phyloP scores from a whole-genome alignment of 1,140 invertebrate species.

The Scaptomyza hsui region DNA sequence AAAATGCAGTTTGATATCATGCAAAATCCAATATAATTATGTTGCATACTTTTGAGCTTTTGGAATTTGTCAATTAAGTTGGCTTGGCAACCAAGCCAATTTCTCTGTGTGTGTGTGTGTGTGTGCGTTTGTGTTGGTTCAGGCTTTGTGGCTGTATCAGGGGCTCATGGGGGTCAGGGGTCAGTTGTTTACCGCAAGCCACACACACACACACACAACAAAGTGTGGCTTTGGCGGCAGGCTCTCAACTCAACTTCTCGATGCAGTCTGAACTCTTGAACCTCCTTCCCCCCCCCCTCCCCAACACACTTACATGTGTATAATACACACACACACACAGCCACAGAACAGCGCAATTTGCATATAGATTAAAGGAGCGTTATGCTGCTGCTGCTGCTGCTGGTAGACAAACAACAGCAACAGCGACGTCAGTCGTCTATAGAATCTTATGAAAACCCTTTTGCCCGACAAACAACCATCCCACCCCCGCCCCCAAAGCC shows the following conservation, averaged over 20 bases:
- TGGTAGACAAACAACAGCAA: slow-evolving; percentile 45
- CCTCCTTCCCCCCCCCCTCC: neutral
- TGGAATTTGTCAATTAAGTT: neutral
- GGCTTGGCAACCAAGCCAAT: neutral
- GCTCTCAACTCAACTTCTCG: slow-evolving; percentile 23
- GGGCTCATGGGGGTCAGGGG: slow-evolving; percentile 4
- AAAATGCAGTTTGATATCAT: neutral
- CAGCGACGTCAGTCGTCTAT: slow-evolving; percentile 25
- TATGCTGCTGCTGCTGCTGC: slow-evolving; percentile 25
- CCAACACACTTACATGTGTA: slow-evolving; percentile 16
- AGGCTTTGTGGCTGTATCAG: slow-evolving; percentile 6
- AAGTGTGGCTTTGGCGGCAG: slow-evolving; percentile 32
- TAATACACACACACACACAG: slow-evolving; percentile 3
- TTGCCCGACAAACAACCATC: neutral
- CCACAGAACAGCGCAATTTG: slow-evolving; percentile 41
- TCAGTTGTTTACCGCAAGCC: slow-evolving; percentile 10
- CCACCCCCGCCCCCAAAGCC: no score
- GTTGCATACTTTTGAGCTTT: slow-evolving; percentile 58
- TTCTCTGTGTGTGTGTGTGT: neutral
- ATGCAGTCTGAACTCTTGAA: slow-evolving; percentile 15
- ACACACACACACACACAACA: slow-evolving; percentile 10
- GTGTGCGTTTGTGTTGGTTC: slow-evolving; percentile 10
- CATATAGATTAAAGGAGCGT: slow-evolving; percentile 59
- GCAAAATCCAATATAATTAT: neutral
- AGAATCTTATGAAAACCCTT: slow-evolving; percentile 22